These are phyloP conservation scores for Mohoua ochrocephala DNA, from an alignment of 2,113 vertebrate species.

Conservation along the genomic window DNA sequence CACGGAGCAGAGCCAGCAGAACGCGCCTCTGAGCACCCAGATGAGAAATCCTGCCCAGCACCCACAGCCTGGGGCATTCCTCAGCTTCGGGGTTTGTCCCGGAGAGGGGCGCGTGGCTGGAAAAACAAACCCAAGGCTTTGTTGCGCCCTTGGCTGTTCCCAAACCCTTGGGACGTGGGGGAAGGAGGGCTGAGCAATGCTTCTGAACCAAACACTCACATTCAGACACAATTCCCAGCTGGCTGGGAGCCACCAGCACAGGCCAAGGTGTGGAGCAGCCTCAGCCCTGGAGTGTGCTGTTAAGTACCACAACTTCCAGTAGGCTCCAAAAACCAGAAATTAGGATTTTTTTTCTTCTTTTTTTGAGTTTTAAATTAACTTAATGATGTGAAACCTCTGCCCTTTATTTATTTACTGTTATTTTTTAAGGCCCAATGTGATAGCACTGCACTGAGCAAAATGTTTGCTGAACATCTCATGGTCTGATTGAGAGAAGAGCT, in stretches of 20 bases:
- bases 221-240: neutral
- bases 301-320: neutral
- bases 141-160: neutral
- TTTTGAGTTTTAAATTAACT: neutral
- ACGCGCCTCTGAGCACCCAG: neutral
- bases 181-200: neutral
- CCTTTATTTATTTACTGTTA: neutral
- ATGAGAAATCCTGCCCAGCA: neutral
- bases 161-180: accelerated
- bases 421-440: neutral
- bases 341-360: neutral
- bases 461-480: neutral
- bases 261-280: neutral
- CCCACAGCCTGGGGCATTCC: no score
- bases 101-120: accelerated
- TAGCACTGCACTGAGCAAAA: neutral
- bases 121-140: neutral
- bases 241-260: neutral
- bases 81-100: accelerated
- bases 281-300: neutral
- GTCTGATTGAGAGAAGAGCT: neutral
- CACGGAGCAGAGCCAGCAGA: neutral
- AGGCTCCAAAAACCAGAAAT: neutral
- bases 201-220: neutral
- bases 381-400: neutral